Conservation (phyloP, 2,888 invertebrate species). For the Polyploca ridens region DNA sequence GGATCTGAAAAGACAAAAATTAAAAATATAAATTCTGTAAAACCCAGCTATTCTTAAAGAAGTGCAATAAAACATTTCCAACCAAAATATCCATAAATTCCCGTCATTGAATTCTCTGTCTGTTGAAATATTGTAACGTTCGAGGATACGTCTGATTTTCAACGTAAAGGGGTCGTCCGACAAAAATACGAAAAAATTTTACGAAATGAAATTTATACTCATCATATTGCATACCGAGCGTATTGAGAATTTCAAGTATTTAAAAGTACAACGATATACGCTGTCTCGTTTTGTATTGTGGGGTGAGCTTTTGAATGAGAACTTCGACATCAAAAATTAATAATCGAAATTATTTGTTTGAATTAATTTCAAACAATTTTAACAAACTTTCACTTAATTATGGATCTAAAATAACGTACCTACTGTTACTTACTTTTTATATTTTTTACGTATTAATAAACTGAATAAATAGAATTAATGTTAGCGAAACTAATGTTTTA, state of each 20-base stretch:
- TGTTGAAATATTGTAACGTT: conserved; percentile 39
- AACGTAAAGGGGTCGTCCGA: conserved; percentile 53
- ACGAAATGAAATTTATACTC: conserved; percentile 70
- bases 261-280: conserved; percentile 57
- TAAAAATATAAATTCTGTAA: conserved; percentile 16
- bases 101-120: conserved; percentile 50
- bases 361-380: background rate
- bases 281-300: conserved; percentile 51
- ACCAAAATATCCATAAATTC: conserved; percentile 45
- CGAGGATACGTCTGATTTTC: conserved; percentile 46
- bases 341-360: background rate
- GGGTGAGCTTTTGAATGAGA: conserved; percentile 44
- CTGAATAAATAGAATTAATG: background rate
- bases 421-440: no score
- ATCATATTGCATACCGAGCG: conserved; percentile 72
- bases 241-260: conserved; percentile 72
- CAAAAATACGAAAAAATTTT: conserved; percentile 55
- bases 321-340: background rate
- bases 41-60: conserved; percentile 16
- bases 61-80: conserved; percentile 30
- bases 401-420: no score
- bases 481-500: background rate
- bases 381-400: no score
- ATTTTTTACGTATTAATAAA: no score
- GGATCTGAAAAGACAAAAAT: background rate